Evolutionary conservation across 2,797 vertebrate species (phyloP), one percentile per base, ranked within the genome.

Genomic region (Onychomys torridus): DNA sequence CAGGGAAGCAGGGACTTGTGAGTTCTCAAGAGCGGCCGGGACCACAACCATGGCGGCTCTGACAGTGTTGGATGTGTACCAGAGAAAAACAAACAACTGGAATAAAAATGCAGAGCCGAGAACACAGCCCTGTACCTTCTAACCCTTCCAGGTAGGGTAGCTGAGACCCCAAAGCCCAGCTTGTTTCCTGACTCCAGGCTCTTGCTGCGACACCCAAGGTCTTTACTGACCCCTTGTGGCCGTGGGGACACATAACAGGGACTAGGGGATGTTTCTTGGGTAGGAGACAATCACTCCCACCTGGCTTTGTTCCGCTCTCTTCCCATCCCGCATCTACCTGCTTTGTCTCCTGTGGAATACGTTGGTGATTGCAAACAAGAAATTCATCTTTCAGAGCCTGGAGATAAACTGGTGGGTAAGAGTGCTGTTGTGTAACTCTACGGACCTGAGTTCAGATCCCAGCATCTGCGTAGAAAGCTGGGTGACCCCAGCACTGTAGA

Each of bases 221-320:
- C 95, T 97, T 89, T 93, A 96, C 96, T 97, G 96, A 90, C 61
- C 34, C 94, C 96, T 96, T 81, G 95, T 98, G 97, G 96, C 92
- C 13, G 0, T 63, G 59, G 46, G 27, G 4, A 40, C 91, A 93
- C 91, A 96, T 75, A 75, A 73, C 92, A 94, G 52, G 78, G 67
- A 59, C 43, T 11, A 46, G 83, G 19, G 85, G 32, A 77, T 40
- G 16, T 37, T 46, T 57, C 78, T 25, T 79, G 13, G 43, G 29
- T 75, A 46, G 61, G 34, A 71, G 34, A 37, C 8, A 16, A 25
- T 37, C 52, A 78, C 21, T 29, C 79, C 93, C 65, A 52, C 34
- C 57, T 23, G 63, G 25, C 63, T 34, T 46, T 71, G 63, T 37
- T 91, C 73, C 46, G 63, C 59, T 79, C 43, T n/a, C 40, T 52